Conservation (phyloP, 2,797 vertebrate genomes). For the Cossypha heuglini region DNA sequence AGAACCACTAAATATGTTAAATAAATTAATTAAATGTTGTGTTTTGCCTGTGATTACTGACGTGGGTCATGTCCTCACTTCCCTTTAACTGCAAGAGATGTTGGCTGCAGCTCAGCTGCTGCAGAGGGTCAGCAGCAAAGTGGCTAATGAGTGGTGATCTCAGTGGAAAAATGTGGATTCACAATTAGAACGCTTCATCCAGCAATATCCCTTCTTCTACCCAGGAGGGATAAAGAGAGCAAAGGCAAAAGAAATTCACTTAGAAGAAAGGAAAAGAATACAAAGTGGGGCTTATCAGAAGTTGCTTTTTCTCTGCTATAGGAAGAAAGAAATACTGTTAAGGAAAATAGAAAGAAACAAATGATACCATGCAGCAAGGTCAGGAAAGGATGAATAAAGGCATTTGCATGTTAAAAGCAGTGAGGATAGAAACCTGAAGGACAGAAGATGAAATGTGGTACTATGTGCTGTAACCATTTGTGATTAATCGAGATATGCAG, state of each 20-base stretch:
- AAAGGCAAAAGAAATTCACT: background rate
- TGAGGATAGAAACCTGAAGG: background rate
- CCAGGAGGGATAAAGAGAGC: background rate
- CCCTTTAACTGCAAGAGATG: background rate
- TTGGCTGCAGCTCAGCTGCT: background rate
- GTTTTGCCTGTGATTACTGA: background rate
- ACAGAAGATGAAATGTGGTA: background rate
- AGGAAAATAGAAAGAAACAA: conserved; percentile 32
- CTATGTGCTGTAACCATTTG: background rate
- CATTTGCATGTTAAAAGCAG: conserved; percentile 11
- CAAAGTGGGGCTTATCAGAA: background rate
- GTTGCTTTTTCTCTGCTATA: background rate
- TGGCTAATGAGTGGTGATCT: background rate
- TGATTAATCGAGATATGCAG: background rate
- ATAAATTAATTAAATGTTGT: background rate
- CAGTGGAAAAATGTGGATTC: background rate
- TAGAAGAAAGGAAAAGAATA: conserved; percentile 5
- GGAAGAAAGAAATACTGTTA: background rate
- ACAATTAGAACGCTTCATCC: background rate
- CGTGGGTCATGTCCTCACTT: background rate
- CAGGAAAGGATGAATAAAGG: background rate
- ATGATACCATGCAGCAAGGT: background rate
- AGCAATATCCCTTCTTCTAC: background rate
- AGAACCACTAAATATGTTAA: background rate
- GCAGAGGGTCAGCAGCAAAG: conserved; percentile 1